Conservation (phyloP, 2,888 invertebrate genomes). For the Labia minor region DNA sequence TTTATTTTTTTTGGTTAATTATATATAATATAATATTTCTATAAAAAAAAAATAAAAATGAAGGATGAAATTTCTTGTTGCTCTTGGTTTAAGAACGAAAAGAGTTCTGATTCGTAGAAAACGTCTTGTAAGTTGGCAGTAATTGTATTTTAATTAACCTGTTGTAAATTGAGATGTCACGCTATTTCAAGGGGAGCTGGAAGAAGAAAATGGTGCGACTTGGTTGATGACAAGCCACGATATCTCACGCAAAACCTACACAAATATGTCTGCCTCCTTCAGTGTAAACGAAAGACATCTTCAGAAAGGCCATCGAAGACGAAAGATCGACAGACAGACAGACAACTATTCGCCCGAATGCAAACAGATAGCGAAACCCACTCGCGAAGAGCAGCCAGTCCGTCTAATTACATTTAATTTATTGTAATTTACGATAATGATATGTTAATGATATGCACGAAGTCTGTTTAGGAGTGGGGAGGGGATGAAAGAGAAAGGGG, state of each 20-base stretch:
- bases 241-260: not conserved
- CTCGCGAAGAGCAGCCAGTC: not conserved
- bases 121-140: not conserved
- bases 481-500: no score
- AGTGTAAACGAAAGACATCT: not conserved
- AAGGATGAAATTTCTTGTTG: no score
- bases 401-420: not conserved
- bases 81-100: no score
- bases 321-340: not conserved
- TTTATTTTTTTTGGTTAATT: no score
- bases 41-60: no score
- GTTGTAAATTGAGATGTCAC: slow-evolving; percentile 13
- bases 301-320: not conserved
- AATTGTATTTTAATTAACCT: slow-evolving; percentile 13
- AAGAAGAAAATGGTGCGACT: not conserved
- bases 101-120: no score
- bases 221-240: not conserved
- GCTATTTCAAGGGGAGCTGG: not conserved
- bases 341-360: no score
- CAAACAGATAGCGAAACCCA: slow-evolving; percentile 13
- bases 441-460: not conserved
- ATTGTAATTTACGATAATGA: not conserved
- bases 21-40: no score
- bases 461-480: not conserved
- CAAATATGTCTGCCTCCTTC: no score